Evolutionary conservation across 1,140 invertebrate species (phyloP).

Genomic region (Neodiprion virginianus): DNA sequence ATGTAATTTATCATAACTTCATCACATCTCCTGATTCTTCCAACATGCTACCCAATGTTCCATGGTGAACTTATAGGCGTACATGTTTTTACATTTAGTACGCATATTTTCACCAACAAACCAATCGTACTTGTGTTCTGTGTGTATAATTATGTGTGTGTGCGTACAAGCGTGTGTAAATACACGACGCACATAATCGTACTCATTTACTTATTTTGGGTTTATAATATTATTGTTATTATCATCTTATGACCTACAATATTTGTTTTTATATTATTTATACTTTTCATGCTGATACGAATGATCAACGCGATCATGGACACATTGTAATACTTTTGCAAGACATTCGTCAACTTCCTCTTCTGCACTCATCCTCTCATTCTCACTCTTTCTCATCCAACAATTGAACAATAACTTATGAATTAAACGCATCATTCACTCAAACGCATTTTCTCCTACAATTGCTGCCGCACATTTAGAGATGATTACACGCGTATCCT

Average conservation of each 20-base stretch:
- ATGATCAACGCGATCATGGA: slow-evolving; percentile 42
- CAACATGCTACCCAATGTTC: background rate
- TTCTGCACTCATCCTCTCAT: slow-evolving; percentile 22
- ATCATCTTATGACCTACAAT: background rate
- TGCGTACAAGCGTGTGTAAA: background rate
- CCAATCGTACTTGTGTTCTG: background rate
- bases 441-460: background rate
- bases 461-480: slow-evolving; percentile 18
- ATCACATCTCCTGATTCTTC: background rate
- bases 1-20: background rate
- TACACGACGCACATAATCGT: background rate
- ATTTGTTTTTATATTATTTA: slow-evolving; percentile 23
- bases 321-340: slow-evolving; percentile 37
- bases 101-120: background rate
- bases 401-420: slow-evolving; percentile 18
- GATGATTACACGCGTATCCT: slow-evolving; percentile 41
- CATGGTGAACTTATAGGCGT: background rate
- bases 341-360: slow-evolving; percentile 29
- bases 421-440: background rate
- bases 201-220: background rate
- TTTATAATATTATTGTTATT: background rate
- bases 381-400: slow-evolving; percentile 12
- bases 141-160: background rate
- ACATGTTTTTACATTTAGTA: background rate
- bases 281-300: slow-evolving; percentile 33